Percentiles rank a stretch among this genome's conserved stretches.
Conservation (phyloP, 2,888 invertebrate genomes). For the Zeuzera pyrina region DNA sequence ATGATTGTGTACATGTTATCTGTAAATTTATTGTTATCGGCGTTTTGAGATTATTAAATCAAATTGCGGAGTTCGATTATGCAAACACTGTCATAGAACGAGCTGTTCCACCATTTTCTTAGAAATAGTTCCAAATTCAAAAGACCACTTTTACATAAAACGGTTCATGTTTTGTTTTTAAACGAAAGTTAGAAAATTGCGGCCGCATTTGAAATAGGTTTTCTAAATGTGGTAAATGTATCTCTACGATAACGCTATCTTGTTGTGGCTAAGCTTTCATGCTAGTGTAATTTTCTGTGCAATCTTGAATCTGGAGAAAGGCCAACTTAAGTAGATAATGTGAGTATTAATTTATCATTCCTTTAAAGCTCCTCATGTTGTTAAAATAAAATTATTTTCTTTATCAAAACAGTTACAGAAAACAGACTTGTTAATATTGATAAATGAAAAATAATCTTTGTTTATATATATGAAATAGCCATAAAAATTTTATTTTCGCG, state of each 20-base stretch:
- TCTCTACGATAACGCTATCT: conserved; percentile 23
- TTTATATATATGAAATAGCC: background rate
- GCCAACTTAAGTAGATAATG: too few relatives aligned
- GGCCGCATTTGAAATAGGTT: too few relatives aligned
- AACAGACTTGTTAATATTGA: too few relatives aligned
- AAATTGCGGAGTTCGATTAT: conserved; percentile 1
- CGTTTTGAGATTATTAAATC: conserved; percentile 19
- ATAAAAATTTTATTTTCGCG: background rate
- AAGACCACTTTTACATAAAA: too few relatives aligned
- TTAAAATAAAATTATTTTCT: background rate
- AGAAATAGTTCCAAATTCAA: too few relatives aligned
- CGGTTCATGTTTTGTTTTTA: too few relatives aligned
- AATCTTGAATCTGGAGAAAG: conserved; percentile 55
- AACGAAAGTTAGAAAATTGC: too few relatives aligned
- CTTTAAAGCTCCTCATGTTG: too few relatives aligned
- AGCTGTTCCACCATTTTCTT: too few relatives aligned
- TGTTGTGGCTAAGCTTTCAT: conserved; percentile 27
- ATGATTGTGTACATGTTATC: conserved; percentile 25
- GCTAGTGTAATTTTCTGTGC: conserved; percentile 50
- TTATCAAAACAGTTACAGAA: background rate
- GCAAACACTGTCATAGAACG: too few relatives aligned
- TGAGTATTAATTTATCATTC: too few relatives aligned
- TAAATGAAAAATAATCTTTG: background rate
- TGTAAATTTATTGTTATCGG: conserved; percentile 33
- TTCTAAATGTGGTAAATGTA: too few relatives aligned